phyloP scores from a whole-genome alignment of 2,113 vertebrate genomes.

The Ictalurus punctatus region DNA sequence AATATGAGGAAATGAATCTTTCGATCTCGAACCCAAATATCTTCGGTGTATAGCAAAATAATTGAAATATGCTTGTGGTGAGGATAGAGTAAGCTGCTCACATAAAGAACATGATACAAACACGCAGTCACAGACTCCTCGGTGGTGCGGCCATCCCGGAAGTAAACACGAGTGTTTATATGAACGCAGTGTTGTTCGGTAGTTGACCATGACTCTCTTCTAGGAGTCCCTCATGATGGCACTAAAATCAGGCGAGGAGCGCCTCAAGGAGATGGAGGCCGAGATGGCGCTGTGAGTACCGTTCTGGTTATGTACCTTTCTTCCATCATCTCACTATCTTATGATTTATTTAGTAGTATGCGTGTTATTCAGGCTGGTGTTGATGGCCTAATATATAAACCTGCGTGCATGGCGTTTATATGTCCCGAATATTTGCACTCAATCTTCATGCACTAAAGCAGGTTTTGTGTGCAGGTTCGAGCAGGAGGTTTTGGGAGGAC shows the following conservation, averaged over 20 bases:
- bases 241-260: conserved; percentile 84
- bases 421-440: not conserved
- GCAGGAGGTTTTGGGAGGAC: conserved; percentile 88
- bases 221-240: conserved; percentile 68
- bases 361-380: not conserved
- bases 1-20: not conserved
- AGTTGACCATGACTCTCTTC: not conserved
- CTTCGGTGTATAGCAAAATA: not conserved
- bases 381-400: not conserved
- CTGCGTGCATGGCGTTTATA: not conserved
- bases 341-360: not conserved
- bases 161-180: not conserved
- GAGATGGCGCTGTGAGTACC: conserved; percentile 93
- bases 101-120: not conserved
- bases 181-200: not conserved
- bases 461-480: conserved; percentile 73
- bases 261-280: conserved; percentile 92
- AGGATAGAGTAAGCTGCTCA: not conserved
- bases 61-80: not conserved
- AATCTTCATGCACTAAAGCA: not conserved
- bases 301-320: not conserved
- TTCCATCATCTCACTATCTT: not conserved
- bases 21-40: not conserved
- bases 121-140: not conserved
- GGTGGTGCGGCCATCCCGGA: not conserved